These are phyloP conservation scores for Nymphicus hollandicus DNA, from an alignment of 2,113 vertebrate genomes.

Conservation along the genomic window DNA sequence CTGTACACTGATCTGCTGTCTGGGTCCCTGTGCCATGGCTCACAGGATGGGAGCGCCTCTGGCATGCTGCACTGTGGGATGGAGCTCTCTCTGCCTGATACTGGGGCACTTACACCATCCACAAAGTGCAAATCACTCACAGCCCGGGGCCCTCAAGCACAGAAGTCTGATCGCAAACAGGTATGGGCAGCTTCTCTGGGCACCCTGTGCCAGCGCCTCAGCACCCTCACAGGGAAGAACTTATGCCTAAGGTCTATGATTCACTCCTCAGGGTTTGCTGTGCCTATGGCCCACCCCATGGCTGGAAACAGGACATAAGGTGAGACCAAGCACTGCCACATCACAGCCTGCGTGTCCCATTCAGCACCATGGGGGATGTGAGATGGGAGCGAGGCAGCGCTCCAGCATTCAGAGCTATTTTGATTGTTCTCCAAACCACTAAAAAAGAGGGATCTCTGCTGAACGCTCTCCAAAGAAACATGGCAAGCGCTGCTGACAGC, in stretches of 20 bases:
- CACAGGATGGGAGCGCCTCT: neutral
- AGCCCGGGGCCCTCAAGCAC: neutral
- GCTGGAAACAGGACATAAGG: neutral
- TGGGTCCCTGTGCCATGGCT: neutral
- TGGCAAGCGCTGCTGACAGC: neutral
- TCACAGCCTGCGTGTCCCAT: neutral
- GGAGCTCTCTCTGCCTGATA: neutral
- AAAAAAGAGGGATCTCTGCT: neutral
- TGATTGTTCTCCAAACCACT: neutral
- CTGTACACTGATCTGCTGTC: neutral
- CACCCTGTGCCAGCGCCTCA: too few species aligned
- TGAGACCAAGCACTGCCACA: neutral
- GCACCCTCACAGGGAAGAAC: neutral
- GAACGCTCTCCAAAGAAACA: neutral
- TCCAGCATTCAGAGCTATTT: neutral
- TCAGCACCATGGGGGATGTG: neutral
- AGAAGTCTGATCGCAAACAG: neutral
- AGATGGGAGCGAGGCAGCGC: fast-evolving
- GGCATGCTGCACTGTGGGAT: fast-evolving
- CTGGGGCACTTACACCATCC: neutral
- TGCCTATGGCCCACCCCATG: neutral
- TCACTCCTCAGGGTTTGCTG: neutral
- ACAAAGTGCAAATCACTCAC: neutral
- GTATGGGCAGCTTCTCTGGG: neutral
- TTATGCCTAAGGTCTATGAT: neutral